Percentiles rank a stretch among this genome's conserved stretches.
phyloP scores from a whole-genome alignment of 1,140 invertebrate species.

The Lycorma delicatula region DNA sequence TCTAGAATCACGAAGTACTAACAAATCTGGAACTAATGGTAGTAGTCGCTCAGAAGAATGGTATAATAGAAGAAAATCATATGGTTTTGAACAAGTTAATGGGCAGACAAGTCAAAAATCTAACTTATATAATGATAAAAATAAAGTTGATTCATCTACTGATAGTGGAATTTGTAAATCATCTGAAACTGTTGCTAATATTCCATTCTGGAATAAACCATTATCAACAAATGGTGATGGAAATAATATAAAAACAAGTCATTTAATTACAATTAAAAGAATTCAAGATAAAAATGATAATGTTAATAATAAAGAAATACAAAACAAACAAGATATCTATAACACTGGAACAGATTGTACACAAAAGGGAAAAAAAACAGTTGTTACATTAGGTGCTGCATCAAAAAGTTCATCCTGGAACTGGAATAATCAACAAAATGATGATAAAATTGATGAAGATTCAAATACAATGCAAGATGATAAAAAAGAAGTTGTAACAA shows the following conservation, averaged over 20 bases:
- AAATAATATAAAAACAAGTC: constrained; percentile 22
- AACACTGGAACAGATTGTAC: too few relatives aligned
- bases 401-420: constrained; percentile 1
- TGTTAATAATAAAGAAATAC: neutral
- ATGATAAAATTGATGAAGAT: neutral
- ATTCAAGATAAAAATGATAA: constrained; percentile 1
- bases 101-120: constrained; percentile 36
- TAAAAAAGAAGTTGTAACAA: neutral
- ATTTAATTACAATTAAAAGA: constrained; percentile 14
- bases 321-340: constrained; percentile 1
- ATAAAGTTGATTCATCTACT: constrained; percentile 42
- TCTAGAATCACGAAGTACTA: constrained; percentile 43
- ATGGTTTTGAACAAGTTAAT: constrained; percentile 60
- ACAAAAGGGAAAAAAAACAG: constrained; percentile 20
- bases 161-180: constrained; percentile 63
- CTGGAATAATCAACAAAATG: constrained; percentile 2
- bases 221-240: neutral
- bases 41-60: constrained; percentile 46
- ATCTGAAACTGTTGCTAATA: constrained; percentile 43
- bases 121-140: constrained; percentile 32
- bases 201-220: constrained; percentile 18
- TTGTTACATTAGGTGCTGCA: constrained; percentile 19
- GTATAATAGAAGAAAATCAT: constrained; percentile 59
- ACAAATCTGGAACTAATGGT: constrained; percentile 37
- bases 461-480: neutral